Percentiles rank a stretch among this genome's conserved stretches.
These are phyloP conservation scores for Drosophila acutilabella DNA, from an alignment of 2,888 invertebrate genomes.

Conservation along the genomic window DNA sequence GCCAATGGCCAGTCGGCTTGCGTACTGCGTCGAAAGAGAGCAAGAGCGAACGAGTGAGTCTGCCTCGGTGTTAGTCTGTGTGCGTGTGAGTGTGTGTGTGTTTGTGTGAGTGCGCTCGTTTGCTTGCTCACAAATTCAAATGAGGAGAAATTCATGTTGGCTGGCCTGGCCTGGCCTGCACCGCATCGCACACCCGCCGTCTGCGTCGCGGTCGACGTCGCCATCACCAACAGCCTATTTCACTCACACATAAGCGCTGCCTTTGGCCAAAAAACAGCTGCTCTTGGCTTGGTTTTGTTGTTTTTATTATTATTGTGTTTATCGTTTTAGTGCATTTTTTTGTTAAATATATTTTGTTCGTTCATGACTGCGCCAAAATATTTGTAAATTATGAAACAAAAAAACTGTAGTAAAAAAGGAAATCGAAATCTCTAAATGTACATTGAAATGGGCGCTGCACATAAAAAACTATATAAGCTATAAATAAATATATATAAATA, in stretches of 20 bases:
- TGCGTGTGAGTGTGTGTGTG: conserved; percentile 4
- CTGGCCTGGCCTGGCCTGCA: conserved; percentile 18
- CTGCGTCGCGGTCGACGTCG: conserved; percentile 18
- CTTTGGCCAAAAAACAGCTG: conserved; percentile 63
- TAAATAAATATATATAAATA: conserved; percentile 29
- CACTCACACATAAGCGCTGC: conserved; percentile 39
- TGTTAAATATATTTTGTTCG: conserved; percentile 44
- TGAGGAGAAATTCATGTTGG: conserved; percentile 54
- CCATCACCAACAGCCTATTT: neutral
- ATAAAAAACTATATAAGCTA: conserved; percentile 46
- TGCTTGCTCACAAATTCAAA: conserved; percentile 49
- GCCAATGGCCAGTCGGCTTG: conserved; percentile 26
- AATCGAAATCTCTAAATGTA: conserved; percentile 53
- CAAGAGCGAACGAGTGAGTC: conserved; percentile 31
- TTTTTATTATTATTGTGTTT: conserved; percentile 71
- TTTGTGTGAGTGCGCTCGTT: conserved; percentile 5
- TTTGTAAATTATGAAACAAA: conserved; percentile 71
- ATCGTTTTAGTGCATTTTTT: conserved; percentile 53
- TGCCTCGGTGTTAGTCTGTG: neutral
- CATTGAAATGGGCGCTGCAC: conserved; percentile 65
- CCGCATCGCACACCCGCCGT: conserved; percentile 13
- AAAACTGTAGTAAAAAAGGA: conserved; percentile 37
- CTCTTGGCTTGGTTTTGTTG: conserved; percentile 62
- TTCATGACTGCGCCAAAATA: conserved; percentile 73
- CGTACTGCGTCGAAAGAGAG: conserved; percentile 35